Evolutionary conservation across 2,888 invertebrate genomes (phyloP), one percentile per base, ranked within the genome.

Genomic region (Ferdinandea cuprea): DNA sequence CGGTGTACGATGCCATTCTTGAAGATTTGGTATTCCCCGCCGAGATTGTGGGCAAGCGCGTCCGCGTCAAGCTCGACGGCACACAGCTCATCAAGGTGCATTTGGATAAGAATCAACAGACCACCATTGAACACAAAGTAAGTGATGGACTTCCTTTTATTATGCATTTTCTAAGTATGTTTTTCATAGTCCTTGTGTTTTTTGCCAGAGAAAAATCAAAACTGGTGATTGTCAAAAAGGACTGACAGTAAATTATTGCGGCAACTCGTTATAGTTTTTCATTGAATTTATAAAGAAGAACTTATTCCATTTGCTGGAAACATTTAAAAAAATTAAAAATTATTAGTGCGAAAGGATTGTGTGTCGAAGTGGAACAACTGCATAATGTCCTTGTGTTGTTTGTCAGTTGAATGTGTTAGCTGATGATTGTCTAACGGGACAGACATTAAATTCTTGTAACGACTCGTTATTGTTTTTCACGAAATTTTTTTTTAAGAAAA

Each of bases 101-200:
- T 92, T 93, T 99, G 89, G 98, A 99, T 92, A 99, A 99, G 92
- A 97, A 95, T 91, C 98, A 99, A 91, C 99, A 99, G 92, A 99
- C 99, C 85, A 99, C 98, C 87, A 98, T 99, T 92, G 99, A 99
- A 93, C 99, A 99, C 92, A 99, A 99, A 95, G 98, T 98, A 91
- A 89, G 89, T 87, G 9, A 0, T n/a, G 1, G 7, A 17, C 11
- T 40, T 3, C 5, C 8, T 52, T 1, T 7, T 13, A 3, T 21
- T 19, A n/a, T n/a, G n/a, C n/a, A n/a, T 17, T 42, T 58, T 19
- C n/a, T n/a, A n/a, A n/a, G n/a, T n/a, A n/a, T n/a, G n/a, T 35
- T 28, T 32, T 25, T 17, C 46, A 84, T 65, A 86, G 90, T 89
- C 88, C 88, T 88, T 87, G 89, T 89, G 90, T 88, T 89, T 52